Conservation (phyloP, 2,888 invertebrate genomes). For the Microctonus brassicae region DNA sequence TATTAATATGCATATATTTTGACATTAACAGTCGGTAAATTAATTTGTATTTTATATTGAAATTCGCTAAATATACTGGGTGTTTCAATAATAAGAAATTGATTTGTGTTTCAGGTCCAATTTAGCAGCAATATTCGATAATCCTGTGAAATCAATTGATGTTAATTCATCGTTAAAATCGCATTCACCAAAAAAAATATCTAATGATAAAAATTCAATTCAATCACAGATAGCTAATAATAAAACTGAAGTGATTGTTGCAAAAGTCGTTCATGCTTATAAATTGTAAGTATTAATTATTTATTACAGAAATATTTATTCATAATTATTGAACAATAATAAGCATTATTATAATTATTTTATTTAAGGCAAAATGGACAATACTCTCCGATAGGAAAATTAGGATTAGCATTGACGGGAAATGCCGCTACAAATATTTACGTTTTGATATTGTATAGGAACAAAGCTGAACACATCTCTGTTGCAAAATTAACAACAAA, state of each 20-base stretch:
- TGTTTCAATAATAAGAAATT: neutral
- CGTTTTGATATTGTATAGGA: slow-evolving; percentile 64
- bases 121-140: slow-evolving; percentile 59
- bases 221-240: slow-evolving; percentile 33
- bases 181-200: slow-evolving; percentile 42
- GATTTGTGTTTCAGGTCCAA: slow-evolving; percentile 50
- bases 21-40: slow-evolving; percentile 28
- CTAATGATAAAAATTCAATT: slow-evolving; percentile 35
- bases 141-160: slow-evolving; percentile 38
- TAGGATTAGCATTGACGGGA: slow-evolving; percentile 64
- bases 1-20: neutral
- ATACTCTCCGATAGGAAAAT: slow-evolving; percentile 60
- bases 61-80: neutral
- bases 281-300: slow-evolving; percentile 55
- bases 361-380: slow-evolving; percentile 58
- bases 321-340: neutral
- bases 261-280: slow-evolving; percentile 59
- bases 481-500: slow-evolving; percentile 54
- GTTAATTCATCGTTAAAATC: slow-evolving; percentile 38
- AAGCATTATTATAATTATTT: neutral
- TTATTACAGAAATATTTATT: neutral
- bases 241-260: slow-evolving; percentile 58
- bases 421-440: slow-evolving; percentile 54
- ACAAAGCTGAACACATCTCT: slow-evolving; percentile 60
- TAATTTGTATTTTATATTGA: neutral